Conservation (phyloP, 1,140 invertebrate genomes). For the Papilio aristodemus region DNA sequence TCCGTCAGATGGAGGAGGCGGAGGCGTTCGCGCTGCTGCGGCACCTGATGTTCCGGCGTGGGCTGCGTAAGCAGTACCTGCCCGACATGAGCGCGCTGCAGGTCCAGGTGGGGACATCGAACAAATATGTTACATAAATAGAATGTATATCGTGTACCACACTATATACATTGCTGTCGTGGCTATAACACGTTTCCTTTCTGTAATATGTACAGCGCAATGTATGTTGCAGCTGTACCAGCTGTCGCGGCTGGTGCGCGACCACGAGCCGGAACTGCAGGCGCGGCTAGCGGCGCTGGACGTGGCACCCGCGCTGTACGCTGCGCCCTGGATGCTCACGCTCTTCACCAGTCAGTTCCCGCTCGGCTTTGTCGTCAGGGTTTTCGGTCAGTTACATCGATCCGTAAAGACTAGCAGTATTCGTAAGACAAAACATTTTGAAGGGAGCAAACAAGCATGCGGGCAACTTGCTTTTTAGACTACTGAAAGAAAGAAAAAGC, state of each 20-base stretch:
- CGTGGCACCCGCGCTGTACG: slow-evolving; percentile 95
- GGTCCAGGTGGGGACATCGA: too few species aligned
- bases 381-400: slow-evolving; percentile 95
- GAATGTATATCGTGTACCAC: slow-evolving; percentile 41
- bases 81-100: slow-evolving; percentile 97
- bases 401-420: too few species aligned
- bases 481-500: too few species aligned
- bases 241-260: slow-evolving; percentile 93
- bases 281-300: slow-evolving; percentile 94
- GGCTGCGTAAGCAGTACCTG: slow-evolving; percentile 92
- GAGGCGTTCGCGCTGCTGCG: slow-evolving; percentile 92
- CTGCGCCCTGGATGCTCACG: slow-evolving; percentile 97
- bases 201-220: not conserved
- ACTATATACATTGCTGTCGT: not conserved
- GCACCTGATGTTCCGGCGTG: slow-evolving; percentile 94
- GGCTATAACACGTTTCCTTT: not conserved
- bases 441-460: too few species aligned
- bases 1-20: slow-evolving; percentile 93
- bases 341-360: slow-evolving; percentile 98
- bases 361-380: slow-evolving; percentile 95
- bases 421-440: too few species aligned
- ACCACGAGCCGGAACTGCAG: slow-evolving; percentile 92
- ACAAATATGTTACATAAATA: too few species aligned
- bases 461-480: too few species aligned
- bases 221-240: slow-evolving; percentile 89